Conservation (phyloP, 2,113 vertebrate genomes). For the Callaeas wilsoni region DNA sequence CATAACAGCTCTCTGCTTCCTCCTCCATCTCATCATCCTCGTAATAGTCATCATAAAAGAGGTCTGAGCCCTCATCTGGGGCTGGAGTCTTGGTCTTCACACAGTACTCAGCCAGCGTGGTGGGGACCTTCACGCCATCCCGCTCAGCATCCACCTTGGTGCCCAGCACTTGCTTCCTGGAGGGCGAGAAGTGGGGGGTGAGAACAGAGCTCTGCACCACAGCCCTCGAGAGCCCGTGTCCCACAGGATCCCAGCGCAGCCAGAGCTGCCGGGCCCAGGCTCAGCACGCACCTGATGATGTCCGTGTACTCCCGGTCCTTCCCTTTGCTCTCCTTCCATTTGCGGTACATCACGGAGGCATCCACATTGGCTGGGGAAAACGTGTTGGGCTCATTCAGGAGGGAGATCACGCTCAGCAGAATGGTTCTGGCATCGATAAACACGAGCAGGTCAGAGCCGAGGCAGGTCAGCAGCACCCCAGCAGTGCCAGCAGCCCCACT, state of each 20-base stretch:
- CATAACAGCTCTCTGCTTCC: slow-evolving; percentile 84
- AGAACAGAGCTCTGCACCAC: not conserved
- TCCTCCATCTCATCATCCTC: slow-evolving; percentile 87
- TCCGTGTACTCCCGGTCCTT: slow-evolving; percentile 92
- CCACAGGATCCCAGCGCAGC: not conserved
- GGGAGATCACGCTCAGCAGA: slow-evolving; percentile 92
- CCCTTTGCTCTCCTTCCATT: slow-evolving; percentile 95
- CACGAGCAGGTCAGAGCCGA: fast-evolving
- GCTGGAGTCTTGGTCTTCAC: slow-evolving; percentile 87
- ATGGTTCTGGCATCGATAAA: slow-evolving; percentile 78
- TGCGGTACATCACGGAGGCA: slow-evolving; percentile 95
- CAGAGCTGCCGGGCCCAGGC: not conserved
- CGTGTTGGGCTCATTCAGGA: slow-evolving; percentile 95
- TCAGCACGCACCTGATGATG: slow-evolving; percentile 85
- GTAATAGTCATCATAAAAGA: slow-evolving; percentile 92
- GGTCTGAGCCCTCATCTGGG: slow-evolving; percentile 88
- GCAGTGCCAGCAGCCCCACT: not conserved
- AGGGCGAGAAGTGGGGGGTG: fast-evolving
- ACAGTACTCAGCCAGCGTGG: slow-evolving; percentile 93
- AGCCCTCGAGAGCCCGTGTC: not conserved
- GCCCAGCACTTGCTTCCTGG: slow-evolving; percentile 90
- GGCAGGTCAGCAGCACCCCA: fast-evolving
- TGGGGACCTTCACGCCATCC: slow-evolving; percentile 91
- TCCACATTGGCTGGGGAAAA: slow-evolving; percentile 95
- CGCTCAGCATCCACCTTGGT: slow-evolving; percentile 90